Evolutionary conservation across 2,797 vertebrate species (phyloP), one percentile per base, ranked within the genome.

Genomic region (Pangasius macronema): DNA sequence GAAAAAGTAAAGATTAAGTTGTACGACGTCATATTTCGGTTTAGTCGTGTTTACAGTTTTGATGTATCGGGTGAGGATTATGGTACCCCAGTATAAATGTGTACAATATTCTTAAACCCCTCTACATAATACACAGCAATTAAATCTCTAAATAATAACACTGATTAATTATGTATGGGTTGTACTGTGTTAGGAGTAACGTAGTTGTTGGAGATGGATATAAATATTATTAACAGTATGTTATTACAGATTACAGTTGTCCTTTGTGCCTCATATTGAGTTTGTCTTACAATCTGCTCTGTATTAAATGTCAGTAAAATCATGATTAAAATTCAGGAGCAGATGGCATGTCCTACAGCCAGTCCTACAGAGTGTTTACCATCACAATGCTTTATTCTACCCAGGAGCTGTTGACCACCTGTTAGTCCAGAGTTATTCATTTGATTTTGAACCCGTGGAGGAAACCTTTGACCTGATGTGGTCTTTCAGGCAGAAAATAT

Each of bases 371-470:
- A 83, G 65, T 57, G 73, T 87, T 88, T 82, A 85, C 83, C 82
- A 87, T 86, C 63, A 88, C 80, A 82, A 88, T 87, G 65, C 82
- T 57, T 49, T 53, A 81, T 89, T 88, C 77, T 77, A 24, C 77
- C 72, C 65, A 30, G 30, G 55, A 61, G 63, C 77, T 89, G 90
- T 24, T 86, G 76, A 63, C 89, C 89, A 90, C 89, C 89, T 91
- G 89, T 88, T 87, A 77, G 81, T 67, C 73, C 70, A 86, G 85
- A 88, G 88, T 87, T 85, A 89, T 88, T 85, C 81, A 89, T 89
- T 77, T 87, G 59, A 76, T 85, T 84, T 80, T 90, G 88, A 90
- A 83, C 89, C 87, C 22, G 33, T 24, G 83, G 57, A 51, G 39
- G 53, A 75, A 89, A 85, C 85, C 91, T 88, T 86, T 91, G 89